Evolutionary conservation across 2,113 vertebrate species (phyloP).

Genomic region (Anarrhichthys ocellatus): DNA sequence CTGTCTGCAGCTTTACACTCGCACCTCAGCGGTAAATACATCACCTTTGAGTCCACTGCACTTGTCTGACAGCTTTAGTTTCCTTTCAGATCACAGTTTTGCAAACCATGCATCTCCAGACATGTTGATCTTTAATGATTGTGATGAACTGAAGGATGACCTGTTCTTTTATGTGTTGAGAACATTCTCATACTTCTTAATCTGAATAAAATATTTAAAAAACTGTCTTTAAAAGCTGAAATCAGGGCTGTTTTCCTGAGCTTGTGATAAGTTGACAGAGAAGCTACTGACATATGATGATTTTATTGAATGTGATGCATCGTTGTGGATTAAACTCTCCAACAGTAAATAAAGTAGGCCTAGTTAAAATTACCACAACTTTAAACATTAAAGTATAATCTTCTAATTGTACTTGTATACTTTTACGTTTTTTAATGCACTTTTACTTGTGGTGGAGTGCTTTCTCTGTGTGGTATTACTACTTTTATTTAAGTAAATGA

Average conservation of each 20-base stretch:
- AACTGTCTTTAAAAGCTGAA: neutral
- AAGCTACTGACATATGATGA: neutral
- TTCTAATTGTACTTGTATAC: no score
- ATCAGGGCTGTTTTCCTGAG: neutral
- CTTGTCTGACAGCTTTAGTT: neutral
- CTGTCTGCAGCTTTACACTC: neutral
- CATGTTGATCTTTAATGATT: neutral
- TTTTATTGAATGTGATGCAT: neutral
- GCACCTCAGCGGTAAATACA: neutral
- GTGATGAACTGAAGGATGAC: neutral
- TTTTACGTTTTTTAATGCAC: neutral
- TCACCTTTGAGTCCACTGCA: neutral
- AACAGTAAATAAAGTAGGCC: neutral
- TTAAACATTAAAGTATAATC: no score
- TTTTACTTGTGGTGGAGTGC: neutral
- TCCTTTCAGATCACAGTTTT: neutral
- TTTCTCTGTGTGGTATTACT: neutral
- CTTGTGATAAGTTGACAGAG: neutral
- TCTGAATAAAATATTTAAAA: neutral
- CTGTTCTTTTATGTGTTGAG: neutral
- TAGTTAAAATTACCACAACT: neutral
- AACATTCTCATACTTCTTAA: neutral
- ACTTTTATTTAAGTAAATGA: neutral
- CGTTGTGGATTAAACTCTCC: neutral
- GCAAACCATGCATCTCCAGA: no score